Conservation (phyloP, 1,140 invertebrate species). For the Harlomillsia oculata region DNA sequence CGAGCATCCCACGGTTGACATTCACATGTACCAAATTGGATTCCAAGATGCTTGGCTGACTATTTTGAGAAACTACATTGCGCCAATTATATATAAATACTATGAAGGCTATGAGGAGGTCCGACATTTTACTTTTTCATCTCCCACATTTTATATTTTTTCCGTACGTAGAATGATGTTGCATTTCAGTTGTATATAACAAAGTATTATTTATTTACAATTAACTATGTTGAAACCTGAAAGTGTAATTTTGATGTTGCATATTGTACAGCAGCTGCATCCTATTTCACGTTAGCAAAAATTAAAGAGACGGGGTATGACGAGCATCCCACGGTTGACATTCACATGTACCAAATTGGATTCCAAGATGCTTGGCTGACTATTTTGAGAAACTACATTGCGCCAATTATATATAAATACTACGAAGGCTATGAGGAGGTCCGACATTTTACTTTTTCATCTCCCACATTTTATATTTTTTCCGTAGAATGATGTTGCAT, state of each 20-base stretch:
- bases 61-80: slow-evolving; percentile 56
- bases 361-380: slow-evolving; percentile 58
- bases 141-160: no score
- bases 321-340: slow-evolving; percentile 68
- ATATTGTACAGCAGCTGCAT: no score
- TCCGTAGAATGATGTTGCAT: no score
- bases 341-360: slow-evolving; percentile 68
- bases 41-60: slow-evolving; percentile 58
- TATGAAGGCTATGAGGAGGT: slow-evolving; percentile 54
- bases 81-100: slow-evolving; percentile 54
- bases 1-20: slow-evolving; percentile 68
- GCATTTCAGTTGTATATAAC: no score
- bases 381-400: slow-evolving; percentile 56
- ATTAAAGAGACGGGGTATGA: slow-evolving; percentile 53
- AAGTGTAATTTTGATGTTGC: no score
- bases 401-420: slow-evolving; percentile 54
- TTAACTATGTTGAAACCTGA: no score
- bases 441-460: no score
- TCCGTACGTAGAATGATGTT: no score
- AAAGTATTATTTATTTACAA: no score
- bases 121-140: no score
- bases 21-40: slow-evolving; percentile 68
- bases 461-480: no score
- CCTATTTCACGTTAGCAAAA: no score
- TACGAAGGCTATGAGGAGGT: slow-evolving; percentile 54